Base-by-base conservation (phyloP, 2,113 vertebrate genomes). In the Notothenia rossii region DNA sequence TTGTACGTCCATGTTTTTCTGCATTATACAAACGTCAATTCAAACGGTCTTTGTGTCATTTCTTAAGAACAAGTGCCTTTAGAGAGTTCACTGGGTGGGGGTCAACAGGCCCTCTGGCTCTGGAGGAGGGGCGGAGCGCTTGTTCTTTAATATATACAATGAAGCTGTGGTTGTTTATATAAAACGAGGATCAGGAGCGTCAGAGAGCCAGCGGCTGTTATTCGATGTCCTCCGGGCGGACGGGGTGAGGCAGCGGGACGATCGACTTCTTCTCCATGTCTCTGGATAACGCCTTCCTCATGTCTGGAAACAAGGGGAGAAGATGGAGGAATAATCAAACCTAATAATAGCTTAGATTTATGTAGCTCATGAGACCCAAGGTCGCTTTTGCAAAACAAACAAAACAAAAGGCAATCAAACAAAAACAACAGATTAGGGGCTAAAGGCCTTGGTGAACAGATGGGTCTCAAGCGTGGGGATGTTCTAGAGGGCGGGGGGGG, bases 241-340 rank as follows among this genome's bases (percentile, higher is more conserved):
- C 98, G 0, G 98, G 98, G 79, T 99, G 98, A 1, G 97, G 98
- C 79, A 99, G 90, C 0, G 98, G 97, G 89, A 98, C 91, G 91
- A 99, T 97, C 0, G 97, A 99, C 92, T 98, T 99, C 94, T 98
- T 99, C 91, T 99, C 97, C 0, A 94, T 94, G 92, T 99, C 98
- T 88, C 98, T 95, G 73, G 97, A 98, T 89, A 99, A 93, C 45
- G 98, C 97, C 89, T 99, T 99, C 90, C 97, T 97, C 97, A 98
- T 99, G 84, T 99, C 98, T 99, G 93, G 60, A 40, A 75, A 59
- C 1, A 6, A 51, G 22, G 15, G 62, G 63, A 66, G n/a, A 11
- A 48, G 36, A 40, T 1, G 36, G 36, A 40, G 1, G 7, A 7
- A 40, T 7, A 40, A 7, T 40, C 36, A 40, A 40, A 40, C 7